These are phyloP conservation scores for Grus americana DNA, from an alignment of 2,113 vertebrate species.

Conservation along the genomic window DNA sequence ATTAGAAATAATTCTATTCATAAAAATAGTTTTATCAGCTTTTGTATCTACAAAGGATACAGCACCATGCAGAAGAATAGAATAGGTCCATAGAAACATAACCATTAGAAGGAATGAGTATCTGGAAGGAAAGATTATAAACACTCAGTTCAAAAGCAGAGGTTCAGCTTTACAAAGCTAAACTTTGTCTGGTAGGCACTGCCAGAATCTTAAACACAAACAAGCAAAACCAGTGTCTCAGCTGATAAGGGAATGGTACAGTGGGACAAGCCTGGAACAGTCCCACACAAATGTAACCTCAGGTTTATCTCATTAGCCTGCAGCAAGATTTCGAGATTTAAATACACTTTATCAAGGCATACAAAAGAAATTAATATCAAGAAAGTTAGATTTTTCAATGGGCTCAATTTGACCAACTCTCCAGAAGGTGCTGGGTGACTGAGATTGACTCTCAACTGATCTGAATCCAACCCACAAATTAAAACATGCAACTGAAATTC, in stretches of 20 bases:
- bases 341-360: neutral
- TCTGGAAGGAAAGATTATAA: neutral
- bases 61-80: neutral
- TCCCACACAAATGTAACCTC: neutral
- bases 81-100: neutral
- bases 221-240: conserved; percentile 4
- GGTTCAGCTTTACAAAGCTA: neutral
- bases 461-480: neutral
- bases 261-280: neutral
- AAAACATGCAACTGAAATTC: neutral
- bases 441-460: neutral
- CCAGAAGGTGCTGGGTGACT: neutral
- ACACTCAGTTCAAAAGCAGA: neutral
- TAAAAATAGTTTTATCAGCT: fast-evolving
- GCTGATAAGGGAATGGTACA: neutral
- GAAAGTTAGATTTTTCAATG: neutral
- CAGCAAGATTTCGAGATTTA: neutral
- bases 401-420: neutral
- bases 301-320: neutral
- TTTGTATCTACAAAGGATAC: neutral
- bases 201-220: neutral
- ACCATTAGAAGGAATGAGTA: neutral
- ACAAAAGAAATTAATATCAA: neutral
- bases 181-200: neutral
- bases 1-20: neutral